Percentiles rank a stretch among this genome's conserved stretches.
phyloP scores from a whole-genome alignment of 2,888 invertebrate genomes.

The Acrocera orbiculus region DNA sequence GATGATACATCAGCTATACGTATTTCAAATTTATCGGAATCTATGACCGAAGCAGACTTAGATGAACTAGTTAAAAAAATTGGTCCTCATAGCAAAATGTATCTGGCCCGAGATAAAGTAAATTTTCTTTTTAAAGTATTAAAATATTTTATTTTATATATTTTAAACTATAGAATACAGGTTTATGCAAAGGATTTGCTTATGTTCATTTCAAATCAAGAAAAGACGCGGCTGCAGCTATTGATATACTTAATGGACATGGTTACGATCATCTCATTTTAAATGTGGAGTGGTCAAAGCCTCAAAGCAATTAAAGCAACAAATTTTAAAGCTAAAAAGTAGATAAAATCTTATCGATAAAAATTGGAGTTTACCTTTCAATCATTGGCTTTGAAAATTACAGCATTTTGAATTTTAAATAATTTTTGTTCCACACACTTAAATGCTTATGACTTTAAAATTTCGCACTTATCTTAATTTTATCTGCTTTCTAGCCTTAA shows the following conservation, averaged over 20 bases:
- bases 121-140: constrained; percentile 1
- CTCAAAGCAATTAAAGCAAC: constrained; percentile 33
- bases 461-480: no score
- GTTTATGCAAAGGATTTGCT: constrained; percentile 90
- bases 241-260: constrained; percentile 72
- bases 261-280: constrained; percentile 97
- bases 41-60: constrained; percentile 84
- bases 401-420: no score
- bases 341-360: no score
- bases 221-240: constrained; percentile 84
- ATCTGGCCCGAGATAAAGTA: constrained; percentile 83
- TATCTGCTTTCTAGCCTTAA: no score
- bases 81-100: constrained; percentile 84
- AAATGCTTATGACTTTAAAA: no score
- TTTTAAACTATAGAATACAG: constrained; percentile 40
- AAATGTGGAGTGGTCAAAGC: constrained; percentile 98
- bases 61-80: constrained; percentile 90
- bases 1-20: constrained; percentile 85
- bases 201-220: constrained; percentile 91
- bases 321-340: no score
- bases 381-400: no score
- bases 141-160: no score
- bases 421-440: no score
- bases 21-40: constrained; percentile 93
- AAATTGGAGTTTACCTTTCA: no score